phyloP scores from a whole-genome alignment of 2,888 invertebrate species.

The Macropis europaea region DNA sequence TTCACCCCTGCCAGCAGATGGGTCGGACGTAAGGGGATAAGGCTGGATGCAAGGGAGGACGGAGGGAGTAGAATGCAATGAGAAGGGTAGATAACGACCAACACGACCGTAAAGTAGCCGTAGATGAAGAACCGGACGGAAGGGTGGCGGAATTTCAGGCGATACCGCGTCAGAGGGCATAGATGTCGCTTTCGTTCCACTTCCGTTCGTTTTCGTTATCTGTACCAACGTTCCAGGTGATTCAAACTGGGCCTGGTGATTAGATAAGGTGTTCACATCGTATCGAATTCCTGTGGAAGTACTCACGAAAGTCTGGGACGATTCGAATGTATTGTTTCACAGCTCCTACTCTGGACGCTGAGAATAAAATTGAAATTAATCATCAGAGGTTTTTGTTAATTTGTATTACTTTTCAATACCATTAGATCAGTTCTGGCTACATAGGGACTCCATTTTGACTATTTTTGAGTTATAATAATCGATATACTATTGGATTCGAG shows the following conservation, averaged over 20 bases:
- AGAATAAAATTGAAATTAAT: no score
- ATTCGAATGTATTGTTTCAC: no score
- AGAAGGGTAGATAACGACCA: slow-evolving; percentile 15
- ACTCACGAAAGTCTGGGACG: no score
- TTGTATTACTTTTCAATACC: no score
- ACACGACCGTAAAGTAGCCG: slow-evolving; percentile 17
- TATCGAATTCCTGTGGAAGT: background rate
- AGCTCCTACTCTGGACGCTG: no score
- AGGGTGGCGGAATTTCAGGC: slow-evolving; percentile 22
- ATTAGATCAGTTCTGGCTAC: no score
- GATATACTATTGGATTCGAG: no score
- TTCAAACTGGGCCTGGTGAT: background rate
- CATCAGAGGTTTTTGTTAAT: no score
- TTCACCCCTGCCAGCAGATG: slow-evolving; percentile 20
- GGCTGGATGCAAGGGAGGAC: no score
- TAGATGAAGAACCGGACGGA: slow-evolving; percentile 31
- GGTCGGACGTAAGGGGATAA: background rate
- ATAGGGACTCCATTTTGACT: no score
- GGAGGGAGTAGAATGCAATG: background rate
- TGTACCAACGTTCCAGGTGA: background rate
- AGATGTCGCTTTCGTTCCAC: slow-evolving; percentile 4
- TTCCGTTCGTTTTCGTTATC: slow-evolving; percentile 10
- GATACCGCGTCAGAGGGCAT: slow-evolving; percentile 3
- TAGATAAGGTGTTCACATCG: background rate
- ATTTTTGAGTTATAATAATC: no score